Base-by-base conservation (phyloP, 2,113 vertebrate genomes). In the Acanthochromis polyacanthus region DNA sequence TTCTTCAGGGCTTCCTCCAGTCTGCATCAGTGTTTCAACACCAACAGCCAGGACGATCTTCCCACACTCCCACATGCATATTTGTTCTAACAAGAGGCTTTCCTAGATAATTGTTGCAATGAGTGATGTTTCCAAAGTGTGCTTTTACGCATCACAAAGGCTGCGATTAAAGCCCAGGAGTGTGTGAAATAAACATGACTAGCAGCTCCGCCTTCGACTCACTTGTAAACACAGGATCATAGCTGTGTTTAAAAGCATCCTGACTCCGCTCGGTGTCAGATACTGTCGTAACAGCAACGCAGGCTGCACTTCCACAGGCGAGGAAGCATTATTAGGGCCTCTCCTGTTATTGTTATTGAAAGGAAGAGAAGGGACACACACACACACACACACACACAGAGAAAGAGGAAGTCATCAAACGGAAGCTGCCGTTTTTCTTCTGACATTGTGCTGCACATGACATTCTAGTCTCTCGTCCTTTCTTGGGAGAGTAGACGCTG, bases 1-100 rank as follows among this genome's bases (percentile, higher is more conserved):
- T 91, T 88, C 59, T 66, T 72, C 73, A 88, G 72, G 43, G 61
- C 63, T 84, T 74, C 59, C 78, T 38, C 48, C 2, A 36, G 68
- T 45, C 78, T 51, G 61, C 76, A 67, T 75, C 51, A 53, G 45
- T 38, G 53, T 81, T 85, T 59, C 65, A 75, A 70, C 79, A 79
- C 75, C 71, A 63, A 50, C 53, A 60, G 5, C 28, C 60, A 55
- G 53, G 59, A 73, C 36, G n/a, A 59, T 62, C 82, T 88, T 92
- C 93, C 82, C 91, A 92, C 91, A 85, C 83, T 88, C 90, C 78
- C 66, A 64, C 85, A 71, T 73, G 63, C 80, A 88, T 74, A 68
- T 40, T 68, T 78, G 51, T 51, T 81, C 59, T 43, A 86, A 82
- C 81, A 61, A 76, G 71, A 82, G 40, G 45, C 48, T 4, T 70